Percentiles rank a stretch among this genome's conserved stretches.
Conservation (phyloP, 2,797 vertebrate species). For the Scyliorhinus canicula region DNA sequence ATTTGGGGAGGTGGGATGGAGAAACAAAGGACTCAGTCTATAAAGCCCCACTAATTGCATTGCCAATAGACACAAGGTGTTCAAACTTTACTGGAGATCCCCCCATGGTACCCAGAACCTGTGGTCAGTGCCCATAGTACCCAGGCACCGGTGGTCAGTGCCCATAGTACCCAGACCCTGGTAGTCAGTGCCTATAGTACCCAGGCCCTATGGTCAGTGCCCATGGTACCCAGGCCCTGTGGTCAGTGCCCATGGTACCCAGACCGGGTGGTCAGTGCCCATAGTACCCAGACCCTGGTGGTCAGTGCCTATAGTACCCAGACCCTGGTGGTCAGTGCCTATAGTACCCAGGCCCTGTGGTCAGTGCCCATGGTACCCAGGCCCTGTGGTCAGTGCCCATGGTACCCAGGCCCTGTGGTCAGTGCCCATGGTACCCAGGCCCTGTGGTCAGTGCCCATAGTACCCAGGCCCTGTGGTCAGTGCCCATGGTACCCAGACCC, state of each 20-base stretch:
- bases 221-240: background rate
- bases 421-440: too few species aligned
- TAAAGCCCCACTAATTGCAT: background rate
- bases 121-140: too few species aligned
- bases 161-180: too few species aligned
- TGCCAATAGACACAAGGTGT: background rate
- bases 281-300: background rate
- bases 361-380: background rate
- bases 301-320: background rate
- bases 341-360: too few species aligned
- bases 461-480: background rate
- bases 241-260: background rate
- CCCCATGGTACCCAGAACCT: background rate
- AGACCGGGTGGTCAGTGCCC: background rate
- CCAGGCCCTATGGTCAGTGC: background rate
- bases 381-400: too few species aligned
- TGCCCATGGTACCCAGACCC: background rate
- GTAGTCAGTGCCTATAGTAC: background rate
- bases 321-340: background rate
- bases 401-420: background rate
- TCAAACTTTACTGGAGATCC: background rate
- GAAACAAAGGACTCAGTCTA: background rate
- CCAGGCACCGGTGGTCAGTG: background rate
- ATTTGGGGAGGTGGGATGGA: background rate
- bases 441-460: background rate